Conservation (phyloP, 2,888 invertebrate genomes). For the Shargacucullia verbasci region DNA sequence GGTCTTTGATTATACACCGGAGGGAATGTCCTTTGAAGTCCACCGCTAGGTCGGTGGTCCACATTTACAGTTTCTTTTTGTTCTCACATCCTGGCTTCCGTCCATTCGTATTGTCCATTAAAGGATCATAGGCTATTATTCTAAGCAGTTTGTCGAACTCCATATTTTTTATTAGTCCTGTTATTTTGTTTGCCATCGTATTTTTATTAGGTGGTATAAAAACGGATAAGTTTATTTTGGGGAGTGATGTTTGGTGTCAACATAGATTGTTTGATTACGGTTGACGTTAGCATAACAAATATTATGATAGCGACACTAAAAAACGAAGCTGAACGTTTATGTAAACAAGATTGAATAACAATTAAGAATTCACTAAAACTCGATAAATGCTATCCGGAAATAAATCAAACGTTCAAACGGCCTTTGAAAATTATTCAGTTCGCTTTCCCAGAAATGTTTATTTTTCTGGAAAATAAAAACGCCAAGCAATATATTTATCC, state of each 20-base stretch:
- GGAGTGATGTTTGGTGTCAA: constrained; percentile 53
- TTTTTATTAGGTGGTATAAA: constrained; percentile 55
- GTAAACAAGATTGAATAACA: constrained; percentile 17
- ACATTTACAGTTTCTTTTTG: constrained; percentile 75
- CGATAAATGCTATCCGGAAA: neutral
- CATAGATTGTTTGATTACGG: constrained; percentile 37
- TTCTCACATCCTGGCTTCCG: constrained; percentile 79
- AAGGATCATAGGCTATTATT: constrained; percentile 73
- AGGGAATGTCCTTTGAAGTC: constrained; percentile 78
- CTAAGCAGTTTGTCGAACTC: constrained; percentile 67
- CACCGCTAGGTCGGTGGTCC: constrained; percentile 83
- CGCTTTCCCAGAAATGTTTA: constrained; percentile 14
- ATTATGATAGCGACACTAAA: constrained; percentile 25
- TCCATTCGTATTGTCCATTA: constrained; percentile 77
- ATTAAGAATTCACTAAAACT: constrained; percentile 5
- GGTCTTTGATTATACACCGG: constrained; percentile 68
- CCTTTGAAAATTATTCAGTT: neutral
- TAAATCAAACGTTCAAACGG: constrained; percentile 1
- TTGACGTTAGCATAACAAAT: constrained; percentile 44
- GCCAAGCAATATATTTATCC: constrained; percentile 17
- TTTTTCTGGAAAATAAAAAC: constrained; percentile 17
- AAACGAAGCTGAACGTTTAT: constrained; percentile 16
- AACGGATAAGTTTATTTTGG: constrained; percentile 48
- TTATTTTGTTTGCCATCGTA: constrained; percentile 57
- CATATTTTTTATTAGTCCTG: constrained; percentile 61